phyloP scores from a whole-genome alignment of 2,888 invertebrate genomes.

The Vannuccia rotundouncinata region DNA sequence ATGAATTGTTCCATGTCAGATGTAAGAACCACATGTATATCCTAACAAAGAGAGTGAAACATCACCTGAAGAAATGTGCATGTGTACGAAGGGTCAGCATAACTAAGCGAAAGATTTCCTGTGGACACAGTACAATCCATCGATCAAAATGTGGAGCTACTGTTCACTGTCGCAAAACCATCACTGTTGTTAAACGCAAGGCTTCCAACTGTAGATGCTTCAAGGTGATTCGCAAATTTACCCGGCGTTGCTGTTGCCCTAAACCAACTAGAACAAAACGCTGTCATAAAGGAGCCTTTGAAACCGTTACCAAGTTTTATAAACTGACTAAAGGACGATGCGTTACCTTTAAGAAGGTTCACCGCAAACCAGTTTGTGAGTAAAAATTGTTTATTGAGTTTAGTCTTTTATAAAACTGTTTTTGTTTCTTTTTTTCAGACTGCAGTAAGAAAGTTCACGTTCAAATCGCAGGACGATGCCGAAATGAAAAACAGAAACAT shows the following conservation, averaged over 20 bases:
- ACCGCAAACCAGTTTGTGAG: not conserved
- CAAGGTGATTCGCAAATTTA: not conserved
- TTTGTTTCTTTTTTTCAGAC: slow-evolving; percentile 7
- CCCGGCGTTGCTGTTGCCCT: slow-evolving; percentile 18
- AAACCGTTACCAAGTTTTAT: not conserved
- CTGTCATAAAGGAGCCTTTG: slow-evolving; percentile 28
- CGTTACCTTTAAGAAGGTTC: not conserved
- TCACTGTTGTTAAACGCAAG: not conserved
- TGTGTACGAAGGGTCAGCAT: slow-evolving; percentile 5
- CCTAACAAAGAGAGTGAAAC: not conserved
- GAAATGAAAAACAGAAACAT: slow-evolving; percentile 30
- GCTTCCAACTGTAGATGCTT: not conserved
- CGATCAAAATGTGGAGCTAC: slow-evolving; percentile 24
- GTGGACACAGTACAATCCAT: not conserved
- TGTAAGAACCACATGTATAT: not conserved
- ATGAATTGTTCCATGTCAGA: not conserved
- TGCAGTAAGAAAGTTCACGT: not conserved
- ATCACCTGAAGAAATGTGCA: slow-evolving; percentile 6
- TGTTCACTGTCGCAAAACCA: slow-evolving; percentile 14
- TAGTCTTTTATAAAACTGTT: not conserved
- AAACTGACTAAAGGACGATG: slow-evolving; percentile 30
- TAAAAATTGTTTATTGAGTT: not conserved
- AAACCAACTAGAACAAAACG: slow-evolving; percentile 30
- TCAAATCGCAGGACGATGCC: slow-evolving; percentile 28
- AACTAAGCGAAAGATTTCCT: not conserved